Evolutionary conservation across 2,888 invertebrate species (phyloP).

Genomic region (Tachystola acroxantha): DNA sequence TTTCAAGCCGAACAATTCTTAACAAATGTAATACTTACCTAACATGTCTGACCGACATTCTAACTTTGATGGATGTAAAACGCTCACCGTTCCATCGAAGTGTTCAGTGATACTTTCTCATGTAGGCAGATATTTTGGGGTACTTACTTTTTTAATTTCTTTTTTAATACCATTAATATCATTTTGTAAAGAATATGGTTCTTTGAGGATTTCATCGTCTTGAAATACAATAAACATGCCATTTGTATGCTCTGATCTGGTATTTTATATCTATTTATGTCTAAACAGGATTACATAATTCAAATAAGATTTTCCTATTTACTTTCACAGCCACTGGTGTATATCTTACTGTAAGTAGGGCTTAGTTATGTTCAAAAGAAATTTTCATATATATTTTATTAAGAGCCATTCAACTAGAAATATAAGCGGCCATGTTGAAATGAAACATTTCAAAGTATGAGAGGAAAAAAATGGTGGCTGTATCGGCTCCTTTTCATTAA

Average conservation of each 20-base stretch:
- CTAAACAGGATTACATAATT: no score
- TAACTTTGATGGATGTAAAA: slow-evolving; percentile 24
- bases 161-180: no score
- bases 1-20: slow-evolving; percentile 25
- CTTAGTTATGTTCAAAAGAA: no score
- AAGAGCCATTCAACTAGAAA: slow-evolving; percentile 37
- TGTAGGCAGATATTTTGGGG: background rate
- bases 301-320: no score
- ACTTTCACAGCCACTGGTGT: background rate
- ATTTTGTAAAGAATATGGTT: no score
- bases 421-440: slow-evolving; percentile 46
- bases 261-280: no score
- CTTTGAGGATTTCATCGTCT: no score
- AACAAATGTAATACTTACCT: slow-evolving; percentile 29
- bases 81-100: slow-evolving; percentile 17
- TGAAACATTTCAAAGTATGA: slow-evolving; percentile 36
- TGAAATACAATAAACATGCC: no score
- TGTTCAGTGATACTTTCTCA: slow-evolving; percentile 13
- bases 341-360: background rate
- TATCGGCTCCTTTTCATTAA: slow-evolving; percentile 67
- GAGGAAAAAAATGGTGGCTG: slow-evolving; percentile 36
- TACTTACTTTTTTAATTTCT: no score
- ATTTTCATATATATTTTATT: slow-evolving; percentile 19
- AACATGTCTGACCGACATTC: slow-evolving; percentile 24
- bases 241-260: no score